A percentile compares a stretch with the other conserved stretches of the same genome.
phyloP scores from a whole-genome alignment of 2,797 vertebrate genomes.

The Lepilemur ruficaudatus region DNA sequence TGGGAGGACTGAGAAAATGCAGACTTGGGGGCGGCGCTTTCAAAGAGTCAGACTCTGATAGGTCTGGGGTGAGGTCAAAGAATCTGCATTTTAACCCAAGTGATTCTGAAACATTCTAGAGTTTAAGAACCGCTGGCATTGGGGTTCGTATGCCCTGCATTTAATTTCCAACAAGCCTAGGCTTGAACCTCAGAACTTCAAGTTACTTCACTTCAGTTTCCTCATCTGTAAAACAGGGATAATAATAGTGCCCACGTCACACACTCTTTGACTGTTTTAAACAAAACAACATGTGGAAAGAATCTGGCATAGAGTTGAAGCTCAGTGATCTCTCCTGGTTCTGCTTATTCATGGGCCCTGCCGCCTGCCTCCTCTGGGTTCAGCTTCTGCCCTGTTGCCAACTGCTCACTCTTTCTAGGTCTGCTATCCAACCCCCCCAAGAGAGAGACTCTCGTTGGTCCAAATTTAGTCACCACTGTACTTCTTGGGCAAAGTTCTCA shows the following conservation, averaged over 20 bases:
- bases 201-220: slow-evolving; percentile 1
- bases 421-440: slow-evolving; percentile 49
- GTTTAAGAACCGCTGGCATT: background rate
- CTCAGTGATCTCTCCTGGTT: slow-evolving; percentile 23
- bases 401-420: slow-evolving; percentile 49
- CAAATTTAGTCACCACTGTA: slow-evolving; percentile 47
- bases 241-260: background rate
- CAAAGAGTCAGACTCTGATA: background rate
- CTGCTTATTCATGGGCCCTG: slow-evolving; percentile 35
- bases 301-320: slow-evolving; percentile 23
- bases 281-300: slow-evolving; percentile 37
- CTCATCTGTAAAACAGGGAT: slow-evolving; percentile 46
- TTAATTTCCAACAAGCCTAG: slow-evolving; percentile 6
- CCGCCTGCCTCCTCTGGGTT: slow-evolving; percentile 43
- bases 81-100: background rate
- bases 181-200: background rate
- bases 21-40: background rate
- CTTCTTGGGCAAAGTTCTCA: slow-evolving; percentile 34
- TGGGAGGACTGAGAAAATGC: background rate
- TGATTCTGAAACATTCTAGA: slow-evolving; percentile 6
- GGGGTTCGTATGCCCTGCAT: background rate
- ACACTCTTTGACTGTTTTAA: slow-evolving; percentile 55
- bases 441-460: slow-evolving; percentile 34
- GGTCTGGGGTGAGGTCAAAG: background rate
- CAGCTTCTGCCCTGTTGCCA: slow-evolving; percentile 34